A percentile compares a stretch with the other conserved stretches of the same genome.
Evolutionary conservation across 2,888 invertebrate species (phyloP).

Genomic region (Tiliacea aurago): DNA sequence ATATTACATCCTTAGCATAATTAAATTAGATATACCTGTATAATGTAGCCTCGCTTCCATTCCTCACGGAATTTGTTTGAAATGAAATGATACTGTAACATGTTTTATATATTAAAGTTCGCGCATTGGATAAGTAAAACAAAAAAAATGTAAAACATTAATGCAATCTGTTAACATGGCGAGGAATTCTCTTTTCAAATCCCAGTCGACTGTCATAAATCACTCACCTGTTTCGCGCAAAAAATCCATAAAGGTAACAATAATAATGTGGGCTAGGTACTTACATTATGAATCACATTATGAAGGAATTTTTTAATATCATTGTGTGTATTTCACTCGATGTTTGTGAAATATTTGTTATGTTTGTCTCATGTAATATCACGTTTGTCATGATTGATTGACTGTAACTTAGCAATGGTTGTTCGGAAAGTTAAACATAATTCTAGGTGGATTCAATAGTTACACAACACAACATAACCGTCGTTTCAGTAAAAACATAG

Average conservation of each 20-base stretch:
- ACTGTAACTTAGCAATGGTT: neutral
- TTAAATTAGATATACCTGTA: constrained; percentile 44
- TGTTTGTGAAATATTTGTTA: constrained; percentile 17
- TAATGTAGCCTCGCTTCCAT: constrained; percentile 35
- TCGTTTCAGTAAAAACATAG: neutral
- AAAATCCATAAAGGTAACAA: constrained; percentile 77
- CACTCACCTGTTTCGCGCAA: constrained; percentile 85
- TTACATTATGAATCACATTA: constrained; percentile 61
- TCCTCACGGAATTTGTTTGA: constrained; percentile 53
- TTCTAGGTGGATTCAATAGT: neutral
- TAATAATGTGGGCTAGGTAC: constrained; percentile 60
- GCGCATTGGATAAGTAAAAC: constrained; percentile 63
- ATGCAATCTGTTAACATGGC: constrained; percentile 82
- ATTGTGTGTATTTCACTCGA: constrained; percentile 26
- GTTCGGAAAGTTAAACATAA: neutral
- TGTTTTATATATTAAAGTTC: constrained; percentile 56
- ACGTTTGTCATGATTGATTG: neutral
- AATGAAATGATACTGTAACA: constrained; percentile 52
- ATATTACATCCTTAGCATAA: constrained; percentile 41
- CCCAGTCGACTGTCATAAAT: constrained; percentile 86
- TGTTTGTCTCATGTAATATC: neutral
- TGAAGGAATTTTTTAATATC: constrained; percentile 47
- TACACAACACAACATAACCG: neutral
- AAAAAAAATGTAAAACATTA: constrained; percentile 79
- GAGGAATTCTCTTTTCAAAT: constrained; percentile 81